phyloP scores from a whole-genome alignment of 2,113 vertebrate genomes.

The Brachyhypopomus gauderio region DNA sequence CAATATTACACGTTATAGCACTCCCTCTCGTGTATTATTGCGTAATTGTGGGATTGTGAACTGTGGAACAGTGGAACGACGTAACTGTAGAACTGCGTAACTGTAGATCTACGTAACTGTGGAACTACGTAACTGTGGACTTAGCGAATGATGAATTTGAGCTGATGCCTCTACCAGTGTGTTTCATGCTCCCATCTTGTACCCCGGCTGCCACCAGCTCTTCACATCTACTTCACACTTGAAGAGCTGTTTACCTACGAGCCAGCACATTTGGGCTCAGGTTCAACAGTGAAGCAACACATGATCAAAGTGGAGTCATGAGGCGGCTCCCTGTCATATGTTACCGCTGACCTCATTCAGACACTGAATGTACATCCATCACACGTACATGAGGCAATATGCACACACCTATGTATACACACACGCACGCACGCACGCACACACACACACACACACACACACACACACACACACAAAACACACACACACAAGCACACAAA shows the following conservation, averaged over 20 bases:
- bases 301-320: not conserved
- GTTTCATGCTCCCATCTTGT: not conserved
- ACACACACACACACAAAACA: conserved; percentile 35
- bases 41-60: too few species aligned
- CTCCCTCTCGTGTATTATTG: too few species aligned
- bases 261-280: not conserved
- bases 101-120: too few species aligned
- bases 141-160: too few species aligned
- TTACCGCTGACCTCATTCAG: not conserved
- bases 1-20: too few species aligned
- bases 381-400: not conserved
- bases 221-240: not conserved
- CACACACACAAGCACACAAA: not conserved
- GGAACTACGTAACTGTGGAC: too few species aligned
- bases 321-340: not conserved
- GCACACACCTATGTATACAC: not conserved
- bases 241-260: not conserved
- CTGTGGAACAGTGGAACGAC: too few species aligned
- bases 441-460: not conserved
- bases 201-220: not conserved
- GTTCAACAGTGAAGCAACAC: not conserved
- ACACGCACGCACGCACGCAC: conserved; percentile 23
- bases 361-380: not conserved
- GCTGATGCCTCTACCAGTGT: not conserved
- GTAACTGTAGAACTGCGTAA: too few species aligned